Evolutionary conservation across 2,797 vertebrate genomes (phyloP).

Genomic region (Hephaestus fuliginosus): DNA sequence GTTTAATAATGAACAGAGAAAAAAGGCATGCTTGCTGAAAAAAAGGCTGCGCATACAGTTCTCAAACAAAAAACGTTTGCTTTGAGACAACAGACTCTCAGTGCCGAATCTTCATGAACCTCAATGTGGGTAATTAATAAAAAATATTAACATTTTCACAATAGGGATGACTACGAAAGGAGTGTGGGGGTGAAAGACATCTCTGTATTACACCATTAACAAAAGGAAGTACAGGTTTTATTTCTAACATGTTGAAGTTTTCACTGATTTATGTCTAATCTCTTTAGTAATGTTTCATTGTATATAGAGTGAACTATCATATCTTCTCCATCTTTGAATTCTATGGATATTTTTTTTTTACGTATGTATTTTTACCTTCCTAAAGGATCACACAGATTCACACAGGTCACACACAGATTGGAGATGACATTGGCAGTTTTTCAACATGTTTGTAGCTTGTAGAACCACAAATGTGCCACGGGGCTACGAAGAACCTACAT

Average conservation of each 20-base stretch:
- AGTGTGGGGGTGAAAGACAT: conserved; percentile 13
- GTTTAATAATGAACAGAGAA: conserved; percentile 15
- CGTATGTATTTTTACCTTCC: too few relatives aligned
- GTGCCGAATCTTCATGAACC: background rate
- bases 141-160: conserved; percentile 39
- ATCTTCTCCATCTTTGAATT: background rate
- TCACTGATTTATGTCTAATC: background rate
- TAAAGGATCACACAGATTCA: background rate
- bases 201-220: conserved; percentile 40
- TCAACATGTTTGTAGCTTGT: conserved; percentile 11
- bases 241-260: background rate
- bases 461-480: conserved; percentile 29
- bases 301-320: background rate
- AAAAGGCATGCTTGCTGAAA: background rate
- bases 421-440: conserved; percentile 22
- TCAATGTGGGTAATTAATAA: conserved; percentile 35
- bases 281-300: background rate
- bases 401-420: background rate
- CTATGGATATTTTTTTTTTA: background rate
- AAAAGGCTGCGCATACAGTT: background rate
- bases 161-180: conserved; percentile 37
- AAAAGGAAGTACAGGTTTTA: background rate
- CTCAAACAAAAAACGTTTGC: background rate
- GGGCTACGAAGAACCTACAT: conserved; percentile 24
- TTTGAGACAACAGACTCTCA: conserved; percentile 9